Evolutionary conservation across 2,888 invertebrate genomes (phyloP).

Genomic region (Teleiodes luculella): DNA sequence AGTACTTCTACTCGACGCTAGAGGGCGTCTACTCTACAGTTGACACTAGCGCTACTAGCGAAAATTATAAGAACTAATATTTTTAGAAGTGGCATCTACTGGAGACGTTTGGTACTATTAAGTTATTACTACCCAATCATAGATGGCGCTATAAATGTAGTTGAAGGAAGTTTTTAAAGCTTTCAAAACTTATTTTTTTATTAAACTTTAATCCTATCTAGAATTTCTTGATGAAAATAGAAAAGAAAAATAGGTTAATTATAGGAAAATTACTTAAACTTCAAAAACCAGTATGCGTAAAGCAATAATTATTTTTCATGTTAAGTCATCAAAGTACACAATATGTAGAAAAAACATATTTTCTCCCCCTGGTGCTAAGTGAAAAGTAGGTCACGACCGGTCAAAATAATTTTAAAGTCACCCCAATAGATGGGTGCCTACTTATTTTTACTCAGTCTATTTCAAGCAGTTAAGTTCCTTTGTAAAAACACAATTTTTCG

Average conservation of each 20-base stretch:
- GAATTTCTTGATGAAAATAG: too few relatives aligned
- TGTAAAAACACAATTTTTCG: constrained; percentile 71
- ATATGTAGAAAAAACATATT: too few relatives aligned
- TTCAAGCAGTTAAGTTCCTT: constrained; percentile 34
- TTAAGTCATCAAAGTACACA: too few relatives aligned
- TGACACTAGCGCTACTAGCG: constrained; percentile 25
- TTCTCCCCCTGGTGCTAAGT: not conserved
- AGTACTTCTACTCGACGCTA: constrained; percentile 26
- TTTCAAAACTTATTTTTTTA: too few relatives aligned
- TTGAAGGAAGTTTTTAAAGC: not conserved
- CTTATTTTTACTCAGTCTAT: constrained; percentile 11
- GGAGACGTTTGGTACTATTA: constrained; percentile 18
- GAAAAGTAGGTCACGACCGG: not conserved
- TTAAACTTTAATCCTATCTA: too few relatives aligned
- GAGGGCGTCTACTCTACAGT: constrained; percentile 25
- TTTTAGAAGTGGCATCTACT: constrained; percentile 25
- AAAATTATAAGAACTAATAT: constrained; percentile 17
- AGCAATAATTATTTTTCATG: too few relatives aligned
- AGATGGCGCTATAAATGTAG: constrained; percentile 33
- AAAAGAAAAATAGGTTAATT: too few relatives aligned
- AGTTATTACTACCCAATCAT: constrained; percentile 37
- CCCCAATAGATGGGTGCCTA: not conserved
- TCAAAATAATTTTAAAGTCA: not conserved
- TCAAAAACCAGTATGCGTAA: too few relatives aligned
- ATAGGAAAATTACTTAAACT: too few relatives aligned